phyloP scores from a whole-genome alignment of 2,888 invertebrate genomes.

The Pseudoips prasinana region DNA sequence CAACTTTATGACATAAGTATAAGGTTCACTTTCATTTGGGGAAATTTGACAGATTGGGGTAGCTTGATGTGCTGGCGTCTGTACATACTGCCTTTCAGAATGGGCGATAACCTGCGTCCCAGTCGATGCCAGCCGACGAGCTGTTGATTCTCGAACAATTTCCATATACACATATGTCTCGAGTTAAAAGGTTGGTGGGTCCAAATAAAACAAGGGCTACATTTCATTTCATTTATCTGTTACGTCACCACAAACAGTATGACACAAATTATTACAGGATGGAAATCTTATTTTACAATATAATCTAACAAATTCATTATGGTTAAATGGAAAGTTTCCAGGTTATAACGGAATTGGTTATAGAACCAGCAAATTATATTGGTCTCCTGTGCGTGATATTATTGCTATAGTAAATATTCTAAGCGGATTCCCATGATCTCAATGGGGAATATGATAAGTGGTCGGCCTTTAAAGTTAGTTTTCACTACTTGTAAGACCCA shows the following conservation, averaged over 20 bases:
- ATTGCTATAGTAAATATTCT: neutral
- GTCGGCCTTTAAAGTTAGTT: neutral
- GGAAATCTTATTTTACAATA: conserved; percentile 64
- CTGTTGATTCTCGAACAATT: too few species aligned
- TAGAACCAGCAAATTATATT: conserved; percentile 7
- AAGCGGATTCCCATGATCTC: neutral
- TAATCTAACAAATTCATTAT: conserved; percentile 57
- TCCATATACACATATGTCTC: too few species aligned
- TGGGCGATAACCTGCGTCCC: too few species aligned
- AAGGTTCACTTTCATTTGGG: too few species aligned
- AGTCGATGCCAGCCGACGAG: too few species aligned
- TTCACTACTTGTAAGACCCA: neutral
- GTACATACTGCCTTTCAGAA: too few species aligned
- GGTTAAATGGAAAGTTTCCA: conserved; percentile 24
- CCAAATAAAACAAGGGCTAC: conserved; percentile 36
- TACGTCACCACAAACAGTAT: conserved; percentile 74
- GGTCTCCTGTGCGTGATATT: neutral
- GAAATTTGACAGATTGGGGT: too few species aligned
- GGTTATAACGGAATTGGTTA: conserved; percentile 24
- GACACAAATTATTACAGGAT: conserved; percentile 68
- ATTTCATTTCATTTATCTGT: conserved; percentile 53
- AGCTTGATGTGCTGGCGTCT: too few species aligned
- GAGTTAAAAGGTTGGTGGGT: too few species aligned
- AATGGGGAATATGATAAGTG: neutral
- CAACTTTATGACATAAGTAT: too few species aligned